These are phyloP conservation scores for Hyles vespertilio DNA, from an alignment of 1,140 invertebrate genomes.

Conservation along the genomic window DNA sequence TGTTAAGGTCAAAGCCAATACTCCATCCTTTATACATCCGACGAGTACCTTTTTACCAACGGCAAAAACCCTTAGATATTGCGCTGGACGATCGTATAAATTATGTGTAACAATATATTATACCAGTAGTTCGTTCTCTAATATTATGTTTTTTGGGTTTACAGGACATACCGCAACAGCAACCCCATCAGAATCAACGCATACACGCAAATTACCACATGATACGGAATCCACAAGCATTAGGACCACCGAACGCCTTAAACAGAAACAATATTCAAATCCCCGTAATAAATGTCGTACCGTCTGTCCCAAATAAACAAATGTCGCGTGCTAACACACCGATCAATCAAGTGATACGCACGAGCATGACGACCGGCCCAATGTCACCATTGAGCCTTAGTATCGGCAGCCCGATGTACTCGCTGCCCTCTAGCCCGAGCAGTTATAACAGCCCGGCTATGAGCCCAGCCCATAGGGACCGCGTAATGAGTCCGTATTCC, in stretches of 20 bases:
- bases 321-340: constrained; percentile 35
- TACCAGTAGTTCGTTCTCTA: constrained; percentile 3
- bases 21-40: constrained; percentile 15
- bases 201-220: constrained; percentile 39
- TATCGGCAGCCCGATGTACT: constrained; percentile 56
- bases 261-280: constrained; percentile 39
- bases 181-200: constrained; percentile 29
- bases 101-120: background rate
- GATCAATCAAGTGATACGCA: constrained; percentile 23
- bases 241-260: constrained; percentile 18
- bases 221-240: constrained; percentile 30
- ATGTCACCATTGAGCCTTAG: constrained; percentile 60
- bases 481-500: constrained; percentile 54
- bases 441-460: constrained; percentile 50
- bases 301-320: constrained; percentile 34
- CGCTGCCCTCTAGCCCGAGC: constrained; percentile 54
- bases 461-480: constrained; percentile 54
- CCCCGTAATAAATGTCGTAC: constrained; percentile 55
- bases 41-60: constrained; percentile 30
- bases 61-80: background rate
- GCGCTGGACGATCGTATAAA: too few species aligned
- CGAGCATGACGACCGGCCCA: constrained; percentile 28
- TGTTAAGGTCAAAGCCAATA: constrained; percentile 39
- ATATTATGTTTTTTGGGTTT: constrained; percentile 31
- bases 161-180: constrained; percentile 45